Evolutionary conservation across 2,113 vertebrate species (phyloP).

Genomic region (Andinoacara biseriatus): DNA sequence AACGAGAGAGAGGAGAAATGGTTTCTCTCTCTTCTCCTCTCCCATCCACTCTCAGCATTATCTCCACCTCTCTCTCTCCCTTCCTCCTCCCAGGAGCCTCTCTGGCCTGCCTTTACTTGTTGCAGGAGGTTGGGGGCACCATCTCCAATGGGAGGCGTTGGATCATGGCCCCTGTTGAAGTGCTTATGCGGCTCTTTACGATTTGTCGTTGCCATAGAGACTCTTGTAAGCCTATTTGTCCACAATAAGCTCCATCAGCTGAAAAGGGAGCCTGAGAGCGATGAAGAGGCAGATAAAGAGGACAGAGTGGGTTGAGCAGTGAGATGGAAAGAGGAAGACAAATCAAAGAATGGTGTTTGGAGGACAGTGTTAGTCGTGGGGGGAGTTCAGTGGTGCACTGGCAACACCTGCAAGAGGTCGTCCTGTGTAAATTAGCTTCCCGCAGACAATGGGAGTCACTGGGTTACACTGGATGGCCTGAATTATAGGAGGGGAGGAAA

Average conservation of each 20-base stretch:
- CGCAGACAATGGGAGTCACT: conserved; percentile 26
- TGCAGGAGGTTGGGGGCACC: conserved; percentile 66
- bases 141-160: conserved; percentile 59
- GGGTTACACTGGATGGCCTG: background rate
- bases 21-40: conserved; percentile 18
- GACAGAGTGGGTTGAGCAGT: conserved; percentile 39
- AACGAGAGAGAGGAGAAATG: conserved; percentile 22
- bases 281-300: conserved; percentile 69
- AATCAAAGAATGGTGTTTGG: conserved; percentile 38
- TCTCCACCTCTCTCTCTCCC: conserved; percentile 41
- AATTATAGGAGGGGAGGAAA: conserved; percentile 13
- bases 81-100: conserved; percentile 59
- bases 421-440: conserved; percentile 34
- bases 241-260: conserved; percentile 76
- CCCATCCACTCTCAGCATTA: conserved; percentile 34
- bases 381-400: background rate
- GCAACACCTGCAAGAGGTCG: conserved; percentile 30
- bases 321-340: conserved; percentile 32
- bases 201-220: conserved; percentile 83
- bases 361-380: conserved; percentile 19
- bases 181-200: conserved; percentile 68
- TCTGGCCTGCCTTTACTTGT: conserved; percentile 72
- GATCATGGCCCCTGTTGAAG: conserved; percentile 68
- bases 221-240: conserved; percentile 77
- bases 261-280: conserved; percentile 61